A percentile compares a stretch with the other conserved stretches of the same genome.
Conservation (phyloP, 2,113 vertebrate genomes). For the Bufo bufo region DNA sequence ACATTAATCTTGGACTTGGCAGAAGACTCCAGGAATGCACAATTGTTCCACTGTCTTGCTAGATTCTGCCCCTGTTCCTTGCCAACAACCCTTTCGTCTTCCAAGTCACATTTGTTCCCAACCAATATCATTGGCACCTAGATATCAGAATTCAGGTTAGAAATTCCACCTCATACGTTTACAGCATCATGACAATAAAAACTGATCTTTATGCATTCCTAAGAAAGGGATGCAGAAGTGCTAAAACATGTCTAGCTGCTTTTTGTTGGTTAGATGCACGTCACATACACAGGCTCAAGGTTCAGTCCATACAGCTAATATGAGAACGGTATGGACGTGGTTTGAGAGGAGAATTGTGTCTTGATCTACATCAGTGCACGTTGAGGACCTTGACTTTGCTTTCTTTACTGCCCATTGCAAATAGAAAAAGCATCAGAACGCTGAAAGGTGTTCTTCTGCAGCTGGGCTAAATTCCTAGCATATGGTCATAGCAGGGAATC, state of each 20-base stretch:
- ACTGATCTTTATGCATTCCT: neutral
- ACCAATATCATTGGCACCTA: slow-evolving; percentile 99
- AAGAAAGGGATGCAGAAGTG: no score
- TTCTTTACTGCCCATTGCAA: neutral
- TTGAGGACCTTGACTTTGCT: neutral
- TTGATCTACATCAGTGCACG: neutral
- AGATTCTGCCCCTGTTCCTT: slow-evolving; percentile 95
- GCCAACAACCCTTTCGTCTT: slow-evolving; percentile 97
- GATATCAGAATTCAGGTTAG: slow-evolving; percentile 10
- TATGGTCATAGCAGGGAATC: neutral
- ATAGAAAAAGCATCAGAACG: neutral
- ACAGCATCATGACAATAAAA: neutral
- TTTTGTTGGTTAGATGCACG: neutral
- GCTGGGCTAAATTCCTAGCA: neutral
- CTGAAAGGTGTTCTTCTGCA: no score
- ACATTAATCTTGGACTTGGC: slow-evolving; percentile 99
- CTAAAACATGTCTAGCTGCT: neutral
- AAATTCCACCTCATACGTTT: neutral
- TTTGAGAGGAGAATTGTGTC: neutral
- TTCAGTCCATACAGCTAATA: neutral
- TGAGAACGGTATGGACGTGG: neutral
- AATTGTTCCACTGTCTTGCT: slow-evolving; percentile 96
- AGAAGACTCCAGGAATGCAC: slow-evolving; percentile 96
- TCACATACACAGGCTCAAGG: no score
- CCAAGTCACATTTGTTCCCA: slow-evolving; percentile 97